phyloP scores from a whole-genome alignment of 1,140 invertebrate species.

The Anthonomus grandis region DNA sequence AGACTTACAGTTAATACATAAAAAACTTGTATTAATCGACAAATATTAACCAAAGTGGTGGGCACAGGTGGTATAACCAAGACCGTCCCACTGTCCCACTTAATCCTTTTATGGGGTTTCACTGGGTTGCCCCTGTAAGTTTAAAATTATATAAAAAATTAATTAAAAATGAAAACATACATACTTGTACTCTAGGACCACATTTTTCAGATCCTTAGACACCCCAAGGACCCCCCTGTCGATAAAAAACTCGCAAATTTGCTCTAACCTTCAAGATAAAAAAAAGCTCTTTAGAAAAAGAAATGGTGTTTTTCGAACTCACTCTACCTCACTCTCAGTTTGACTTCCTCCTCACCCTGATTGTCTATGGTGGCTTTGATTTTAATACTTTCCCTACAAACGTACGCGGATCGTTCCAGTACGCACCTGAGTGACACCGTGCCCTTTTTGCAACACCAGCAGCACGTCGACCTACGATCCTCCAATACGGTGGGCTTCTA shows the following conservation, averaged over 20 bases:
- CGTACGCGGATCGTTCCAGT: slow-evolving; percentile 74
- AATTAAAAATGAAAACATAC: too few relatives aligned
- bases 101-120: slow-evolving; percentile 57
- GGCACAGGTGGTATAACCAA: slow-evolving; percentile 77
- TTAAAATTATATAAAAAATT: too few relatives aligned
- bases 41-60: slow-evolving; percentile 71
- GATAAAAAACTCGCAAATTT: slow-evolving; percentile 79
- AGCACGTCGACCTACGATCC: slow-evolving; percentile 68
- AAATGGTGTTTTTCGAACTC: too few relatives aligned
- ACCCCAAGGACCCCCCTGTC: slow-evolving; percentile 76
- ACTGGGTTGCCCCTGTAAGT: slow-evolving; percentile 61
- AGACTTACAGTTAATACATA: slow-evolving; percentile 72
- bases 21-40: slow-evolving; percentile 75
- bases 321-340: slow-evolving; percentile 58
- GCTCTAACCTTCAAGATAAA: slow-evolving; percentile 60
- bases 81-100: slow-evolving; percentile 65
- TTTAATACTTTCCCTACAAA: slow-evolving; percentile 75
- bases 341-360: slow-evolving; percentile 69
- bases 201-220: slow-evolving; percentile 67
- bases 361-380: slow-evolving; percentile 77
- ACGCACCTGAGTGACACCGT: slow-evolving; percentile 67
- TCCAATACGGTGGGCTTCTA: slow-evolving; percentile 72
- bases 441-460: slow-evolving; percentile 72
- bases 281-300: too few relatives aligned
- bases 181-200: slow-evolving; percentile 66